A percentile compares a stretch with the other conserved stretches of the same genome.
Evolutionary conservation across 2,888 invertebrate species (phyloP).

Genomic region (Leptopilina drosophilae): DNA sequence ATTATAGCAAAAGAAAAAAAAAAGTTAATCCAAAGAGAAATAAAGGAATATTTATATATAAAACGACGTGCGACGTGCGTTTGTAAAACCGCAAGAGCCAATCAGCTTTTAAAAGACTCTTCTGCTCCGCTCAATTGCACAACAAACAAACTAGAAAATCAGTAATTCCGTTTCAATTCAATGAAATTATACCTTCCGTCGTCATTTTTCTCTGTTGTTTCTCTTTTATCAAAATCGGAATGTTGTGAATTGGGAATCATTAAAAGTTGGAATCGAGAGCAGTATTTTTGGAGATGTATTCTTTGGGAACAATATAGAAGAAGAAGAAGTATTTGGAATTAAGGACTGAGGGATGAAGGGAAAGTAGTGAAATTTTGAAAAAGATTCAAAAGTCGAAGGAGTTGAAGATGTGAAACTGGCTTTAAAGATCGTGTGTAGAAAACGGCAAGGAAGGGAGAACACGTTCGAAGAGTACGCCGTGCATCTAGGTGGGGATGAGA

Average conservation of each 20-base stretch:
- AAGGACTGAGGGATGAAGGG: too few relatives aligned
- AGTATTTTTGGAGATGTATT: neutral
- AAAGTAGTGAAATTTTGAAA: neutral
- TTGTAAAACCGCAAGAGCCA: constrained; percentile 18
- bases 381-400: constrained; percentile 22
- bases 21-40: neutral
- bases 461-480: constrained; percentile 62
- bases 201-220: neutral
- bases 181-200: constrained; percentile 15
- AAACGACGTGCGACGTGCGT: constrained; percentile 38
- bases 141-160: constrained; percentile 36
- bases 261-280: too few relatives aligned
- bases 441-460: constrained; percentile 55
- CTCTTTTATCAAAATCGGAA: too few relatives aligned
- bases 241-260: too few relatives aligned
- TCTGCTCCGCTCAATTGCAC: constrained; percentile 20
- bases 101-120: constrained; percentile 7
- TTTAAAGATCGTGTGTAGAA: constrained; percentile 25
- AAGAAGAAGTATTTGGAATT: too few relatives aligned
- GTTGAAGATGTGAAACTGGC: constrained; percentile 40
- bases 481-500: constrained; percentile 70
- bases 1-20: neutral
- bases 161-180: constrained; percentile 8
- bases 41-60: neutral
- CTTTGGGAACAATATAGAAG: too few relatives aligned